Evolutionary conservation across 2,113 vertebrate species (phyloP).

Genomic region (rabbit (Oryctolagus cuniculus)): mOryCun1.1 NC_091443.1:111241001-111241500

Average conservation of each 20-base stretch:
- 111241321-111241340: too few relatives aligned
- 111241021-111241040: constrained; percentile 26
- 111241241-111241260: constrained; percentile 16
- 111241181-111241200: neutral
- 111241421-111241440: too few relatives aligned
- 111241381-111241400: too few relatives aligned
- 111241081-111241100: neutral
- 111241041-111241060: neutral
- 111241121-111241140: neutral
- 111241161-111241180: neutral
- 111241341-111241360: too few relatives aligned
- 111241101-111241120: neutral
- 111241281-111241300: constrained; percentile 40
- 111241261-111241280: neutral
- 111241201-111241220: constrained; percentile 18
- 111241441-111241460: too few relatives aligned
- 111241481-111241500: too few relatives aligned
- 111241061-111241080: neutral
- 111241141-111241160: neutral
- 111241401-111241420: too few relatives aligned
- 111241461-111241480: too few relatives aligned
- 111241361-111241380: too few relatives aligned
- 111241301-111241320: too few relatives aligned
- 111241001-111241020: constrained; percentile 29
- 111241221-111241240: constrained; percentile 34